Percentiles rank a stretch among this genome's conserved stretches.
phyloP scores from a whole-genome alignment of 2,888 invertebrate species.

The Napeogenes sylphis region DNA sequence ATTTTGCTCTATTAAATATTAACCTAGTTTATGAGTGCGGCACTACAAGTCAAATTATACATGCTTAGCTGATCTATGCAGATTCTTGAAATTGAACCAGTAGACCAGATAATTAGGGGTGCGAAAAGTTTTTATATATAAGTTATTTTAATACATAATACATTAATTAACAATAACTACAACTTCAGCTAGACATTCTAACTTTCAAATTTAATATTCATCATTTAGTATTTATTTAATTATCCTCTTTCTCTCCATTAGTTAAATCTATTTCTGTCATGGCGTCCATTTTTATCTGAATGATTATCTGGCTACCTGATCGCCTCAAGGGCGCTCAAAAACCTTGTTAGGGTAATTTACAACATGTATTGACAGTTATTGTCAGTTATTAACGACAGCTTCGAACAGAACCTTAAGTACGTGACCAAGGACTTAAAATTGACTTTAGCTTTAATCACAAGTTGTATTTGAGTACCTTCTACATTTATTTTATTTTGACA shows the following conservation, averaged over 20 bases:
- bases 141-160: too few relatives aligned
- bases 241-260: background rate
- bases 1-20: constrained; percentile 26
- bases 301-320: constrained; percentile 4
- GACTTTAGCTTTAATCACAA: too few relatives aligned
- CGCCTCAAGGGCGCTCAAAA: background rate
- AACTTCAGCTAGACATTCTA: too few relatives aligned
- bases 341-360: background rate
- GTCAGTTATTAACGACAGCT: background rate
- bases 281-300: background rate
- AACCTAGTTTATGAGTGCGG: constrained; percentile 25
- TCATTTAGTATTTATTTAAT: background rate
- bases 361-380: constrained; percentile 1
- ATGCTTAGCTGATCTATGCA: constrained; percentile 20
- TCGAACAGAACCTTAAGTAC: background rate
- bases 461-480: too few relatives aligned
- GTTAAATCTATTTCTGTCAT: background rate
- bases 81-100: background rate
- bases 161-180: too few relatives aligned
- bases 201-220: too few relatives aligned
- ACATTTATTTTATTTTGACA: too few relatives aligned
- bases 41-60: constrained; percentile 22
- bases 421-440: background rate
- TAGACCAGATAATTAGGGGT: too few relatives aligned
- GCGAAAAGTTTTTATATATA: too few relatives aligned